Base-by-base conservation (phyloP, 1,140 invertebrate genomes). In the Dendrolimus kikuchii region DNA sequence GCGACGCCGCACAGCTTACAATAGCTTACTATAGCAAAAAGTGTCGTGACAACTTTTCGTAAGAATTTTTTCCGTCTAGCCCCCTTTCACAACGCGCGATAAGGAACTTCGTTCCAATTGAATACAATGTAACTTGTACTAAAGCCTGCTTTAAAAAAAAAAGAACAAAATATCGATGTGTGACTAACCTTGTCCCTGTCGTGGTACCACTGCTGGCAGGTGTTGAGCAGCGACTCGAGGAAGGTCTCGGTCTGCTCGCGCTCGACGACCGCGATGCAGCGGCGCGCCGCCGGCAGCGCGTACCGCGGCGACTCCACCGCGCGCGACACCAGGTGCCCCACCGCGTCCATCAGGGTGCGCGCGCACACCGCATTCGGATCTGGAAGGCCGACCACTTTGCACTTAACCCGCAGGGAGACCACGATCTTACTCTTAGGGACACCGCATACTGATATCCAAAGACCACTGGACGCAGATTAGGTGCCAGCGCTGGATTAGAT, bases 141-240 rank as follows among this genome's bases (percentile, higher is more conserved):
- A 23, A 23, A 1, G 23, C 23, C 23, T 23, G 23, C 23, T 23
- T 23, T 23, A 23, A 2, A 23, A 23, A 23, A 23, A 23, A 23
- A 23, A 23, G 23, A 3, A 23, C 23, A 23, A 3, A 23, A 23
- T 23, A 23, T 23, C 7, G 5, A 40, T 44, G 47, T 44, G n/a
- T 40, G 2, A 23, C 6, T 5, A 40, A 91, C 89, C 86, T 92
- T 92, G 55, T 93, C 93, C 40, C 94, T 85, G 76, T 96, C 94
- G 73, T 95, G 94, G 81, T 95, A 96, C 93, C 94, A 96, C 78
- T 96, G 94, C 71, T 96, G 94, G 72, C 94, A 95, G 8, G 92
- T 95, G 81, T 97, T 97, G 49, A 96, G 87, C 50, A 97, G 84
- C 6, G 94, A 95, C 84, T 97, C 95, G 51, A 96, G 84, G 77